phyloP scores from a whole-genome alignment of 1,140 invertebrate species.

The Bombus pyrosoma region DNA sequence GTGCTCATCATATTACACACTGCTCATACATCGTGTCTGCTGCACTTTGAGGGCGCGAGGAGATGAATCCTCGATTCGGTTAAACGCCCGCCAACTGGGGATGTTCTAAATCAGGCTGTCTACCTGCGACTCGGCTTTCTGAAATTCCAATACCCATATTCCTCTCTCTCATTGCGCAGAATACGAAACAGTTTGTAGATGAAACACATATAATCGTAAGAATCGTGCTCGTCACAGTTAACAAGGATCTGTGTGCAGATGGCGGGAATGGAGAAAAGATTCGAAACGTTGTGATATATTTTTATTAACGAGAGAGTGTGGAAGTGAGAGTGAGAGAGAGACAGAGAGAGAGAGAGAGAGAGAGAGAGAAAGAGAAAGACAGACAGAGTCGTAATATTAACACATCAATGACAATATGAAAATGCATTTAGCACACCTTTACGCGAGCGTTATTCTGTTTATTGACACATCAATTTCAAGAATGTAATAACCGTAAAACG shows the following conservation, averaged over 20 bases:
- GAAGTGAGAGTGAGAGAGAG: no score
- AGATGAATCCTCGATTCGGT: slow-evolving; percentile 69
- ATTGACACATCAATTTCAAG: slow-evolving; percentile 51
- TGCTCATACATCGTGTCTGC: slow-evolving; percentile 67
- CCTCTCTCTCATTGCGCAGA: not conserved
- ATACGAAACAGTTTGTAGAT: not conserved
- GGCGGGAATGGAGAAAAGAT: not conserved
- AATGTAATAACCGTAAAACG: slow-evolving; percentile 50
- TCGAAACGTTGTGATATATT: slow-evolving; percentile 15
- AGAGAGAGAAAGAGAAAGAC: not conserved
- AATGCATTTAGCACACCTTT: slow-evolving; percentile 39
- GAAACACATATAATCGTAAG: not conserved
- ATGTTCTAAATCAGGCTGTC: slow-evolving; percentile 66
- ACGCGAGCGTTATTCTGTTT: slow-evolving; percentile 37
- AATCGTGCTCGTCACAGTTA: not conserved
- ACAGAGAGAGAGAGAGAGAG: no score
- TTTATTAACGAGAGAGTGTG: not conserved
- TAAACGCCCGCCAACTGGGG: slow-evolving; percentile 63
- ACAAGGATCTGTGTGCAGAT: no score
- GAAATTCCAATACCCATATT: slow-evolving; percentile 60
- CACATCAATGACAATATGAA: slow-evolving; percentile 37
- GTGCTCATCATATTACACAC: slow-evolving; percentile 75
- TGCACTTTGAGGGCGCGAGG: slow-evolving; percentile 61
- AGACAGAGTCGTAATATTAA: not conserved
- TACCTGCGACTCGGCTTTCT: slow-evolving; percentile 61